Evolutionary conservation across 2,113 vertebrate species (phyloP), one percentile per base, ranked within the genome.

Genomic region (Pterocles gutturalis): DNA sequence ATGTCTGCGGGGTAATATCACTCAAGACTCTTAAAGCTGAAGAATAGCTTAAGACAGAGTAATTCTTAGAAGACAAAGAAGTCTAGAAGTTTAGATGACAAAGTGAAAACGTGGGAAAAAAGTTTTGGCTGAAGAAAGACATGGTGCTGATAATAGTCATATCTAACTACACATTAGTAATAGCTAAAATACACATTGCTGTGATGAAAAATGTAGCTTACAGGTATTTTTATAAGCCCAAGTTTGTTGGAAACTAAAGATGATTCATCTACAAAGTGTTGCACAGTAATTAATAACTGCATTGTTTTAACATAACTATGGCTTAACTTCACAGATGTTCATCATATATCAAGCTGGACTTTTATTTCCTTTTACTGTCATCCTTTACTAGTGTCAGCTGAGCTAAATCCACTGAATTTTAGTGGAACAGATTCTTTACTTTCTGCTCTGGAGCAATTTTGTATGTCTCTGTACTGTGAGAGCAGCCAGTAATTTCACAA

Each of bases 11-110:
- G 9, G 75, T 90, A 3, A 93, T 97, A 3, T 91, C 81, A 33
- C 92, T 97, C 96, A 96, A 97, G 29, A 88, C 90, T 77, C 48
- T 95, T 49, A 97, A 66, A 64, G 95, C 89, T 95, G 93, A 97
- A 65, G 91, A 94, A 28, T 41, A 41, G 41, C 41, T 41, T 54
- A 33, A 61, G 28, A 33, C 9, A 73, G 57, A 45, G 29, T 34
- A 49, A 73, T 53, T 65, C 21, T 62, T 21, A 71, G 31, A 67
- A 67, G n/a, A 25, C 4, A 53, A 70, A 75, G 38, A 75, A 83
- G 21, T 25, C 22, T 83, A 66, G 41, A 78, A 43, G 7, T 29
- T 61, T 87, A 75, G 29, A n/a, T 29, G n/a, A 57, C 33, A 67
- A 28, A 34, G 26, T 34, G 43, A 72, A 62, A 69, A 83, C 46